These are phyloP conservation scores for Gisinianus flammeolus DNA, from an alignment of 2,888 invertebrate species.

Conservation along the genomic window DNA sequence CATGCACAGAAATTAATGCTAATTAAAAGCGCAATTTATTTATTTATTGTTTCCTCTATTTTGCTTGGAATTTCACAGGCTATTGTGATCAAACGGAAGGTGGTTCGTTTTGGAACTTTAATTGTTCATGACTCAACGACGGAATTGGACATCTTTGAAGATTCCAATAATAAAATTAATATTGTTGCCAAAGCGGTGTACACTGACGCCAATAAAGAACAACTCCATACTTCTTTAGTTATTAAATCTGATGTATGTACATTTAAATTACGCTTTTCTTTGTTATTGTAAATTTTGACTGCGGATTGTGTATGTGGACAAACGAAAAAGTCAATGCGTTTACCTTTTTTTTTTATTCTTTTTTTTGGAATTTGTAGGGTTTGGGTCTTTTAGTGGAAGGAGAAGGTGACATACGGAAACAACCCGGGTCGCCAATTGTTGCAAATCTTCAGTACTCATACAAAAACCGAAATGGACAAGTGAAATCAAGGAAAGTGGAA, in stretches of 20 bases:
- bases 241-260: constrained; percentile 27
- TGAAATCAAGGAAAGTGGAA: constrained; percentile 15
- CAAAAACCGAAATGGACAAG: constrained; percentile 23
- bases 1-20: neutral
- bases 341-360: neutral
- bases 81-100: constrained; percentile 12
- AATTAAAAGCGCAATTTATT: neutral
- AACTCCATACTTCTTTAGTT: constrained; percentile 3
- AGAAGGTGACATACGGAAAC: neutral
- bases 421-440: neutral
- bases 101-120: constrained; percentile 23
- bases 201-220: constrained; percentile 3
- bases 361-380: constrained; percentile 23
- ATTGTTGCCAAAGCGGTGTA: constrained; percentile 9
- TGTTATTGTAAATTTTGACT: neutral
- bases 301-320: neutral
- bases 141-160: constrained; percentile 31
- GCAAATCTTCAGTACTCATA: constrained; percentile 23
- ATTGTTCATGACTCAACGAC: constrained; percentile 28
- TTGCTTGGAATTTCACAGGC: constrained; percentile 1
- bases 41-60: neutral
- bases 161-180: constrained; percentile 29
- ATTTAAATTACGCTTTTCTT: neutral
- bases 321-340: neutral
- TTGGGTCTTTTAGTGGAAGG: constrained; percentile 23